These are phyloP conservation scores for Antitype chi DNA, from an alignment of 2,888 invertebrate species.

Conservation along the genomic window DNA sequence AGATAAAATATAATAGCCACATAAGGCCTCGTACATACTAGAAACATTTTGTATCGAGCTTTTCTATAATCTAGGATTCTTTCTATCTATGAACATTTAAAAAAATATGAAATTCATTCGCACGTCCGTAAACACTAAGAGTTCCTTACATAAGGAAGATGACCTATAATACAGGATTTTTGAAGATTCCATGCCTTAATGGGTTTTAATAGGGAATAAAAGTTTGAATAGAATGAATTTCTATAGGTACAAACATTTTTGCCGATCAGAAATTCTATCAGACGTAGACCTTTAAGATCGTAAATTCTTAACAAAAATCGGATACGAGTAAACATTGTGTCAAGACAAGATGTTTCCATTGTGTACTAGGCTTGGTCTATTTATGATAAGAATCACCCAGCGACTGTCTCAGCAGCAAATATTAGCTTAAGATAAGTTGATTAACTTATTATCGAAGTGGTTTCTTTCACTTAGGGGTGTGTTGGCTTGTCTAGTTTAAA, in stretches of 20 bases:
- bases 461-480: conserved; percentile 25
- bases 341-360: background rate
- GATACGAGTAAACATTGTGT: background rate
- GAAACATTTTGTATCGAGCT: background rate
- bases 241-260: too few species aligned
- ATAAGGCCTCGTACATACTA: background rate
- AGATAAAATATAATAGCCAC: conserved; percentile 6
- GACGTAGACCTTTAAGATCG: background rate
- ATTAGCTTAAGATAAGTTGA: conserved; percentile 41
- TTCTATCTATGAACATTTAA: too few species aligned
- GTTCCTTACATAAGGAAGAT: too few species aligned
- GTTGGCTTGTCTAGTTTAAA: background rate
- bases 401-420: conserved; percentile 25
- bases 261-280: background rate
- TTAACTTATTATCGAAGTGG: conserved; percentile 39
- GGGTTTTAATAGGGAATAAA: too few species aligned
- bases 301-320: background rate
- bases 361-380: background rate
- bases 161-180: too few species aligned
- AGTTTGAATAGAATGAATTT: too few species aligned
- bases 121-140: too few species aligned
- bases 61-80: too few species aligned
- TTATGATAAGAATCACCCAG: conserved; percentile 36
- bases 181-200: too few species aligned
- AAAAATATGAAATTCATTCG: too few species aligned